Percentiles rank a stretch among this genome's conserved stretches.
Conservation (phyloP, 2,113 vertebrate species). For the Rhea americana region DNA sequence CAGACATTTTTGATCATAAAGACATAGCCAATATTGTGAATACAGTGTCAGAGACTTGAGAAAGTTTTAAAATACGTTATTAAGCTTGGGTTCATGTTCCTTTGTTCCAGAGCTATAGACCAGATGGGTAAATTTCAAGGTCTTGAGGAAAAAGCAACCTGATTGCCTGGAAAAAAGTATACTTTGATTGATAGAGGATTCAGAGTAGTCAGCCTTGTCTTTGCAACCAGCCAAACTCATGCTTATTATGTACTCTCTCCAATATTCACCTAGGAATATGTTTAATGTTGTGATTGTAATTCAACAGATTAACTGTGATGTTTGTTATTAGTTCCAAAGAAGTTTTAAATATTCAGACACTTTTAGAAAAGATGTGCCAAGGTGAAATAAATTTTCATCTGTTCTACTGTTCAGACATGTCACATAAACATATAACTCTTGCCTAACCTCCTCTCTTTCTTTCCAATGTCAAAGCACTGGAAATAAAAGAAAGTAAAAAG, state of each 20-base stretch:
- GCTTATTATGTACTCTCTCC: background rate
- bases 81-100: background rate
- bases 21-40: background rate
- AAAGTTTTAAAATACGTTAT: background rate
- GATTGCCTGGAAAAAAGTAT: background rate
- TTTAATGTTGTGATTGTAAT: background rate
- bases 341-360: background rate
- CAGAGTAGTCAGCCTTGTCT: background rate
- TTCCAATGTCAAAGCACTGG: background rate
- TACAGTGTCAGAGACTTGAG: background rate
- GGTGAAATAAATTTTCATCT: background rate
- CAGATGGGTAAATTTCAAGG: conserved; percentile 8
- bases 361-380: background rate
- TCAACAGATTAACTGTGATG: background rate
- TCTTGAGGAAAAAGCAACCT: background rate
- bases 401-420: background rate
- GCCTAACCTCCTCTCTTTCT: background rate
- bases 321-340: background rate
- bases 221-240: background rate
- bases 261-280: background rate
- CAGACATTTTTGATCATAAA: background rate
- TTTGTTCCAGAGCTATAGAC: conserved; percentile 1
- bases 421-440: background rate
- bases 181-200: background rate
- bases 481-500: background rate